Evolutionary conservation across 2,888 invertebrate genomes (phyloP).

Genomic region (Megastigmus dorsalis): DNA sequence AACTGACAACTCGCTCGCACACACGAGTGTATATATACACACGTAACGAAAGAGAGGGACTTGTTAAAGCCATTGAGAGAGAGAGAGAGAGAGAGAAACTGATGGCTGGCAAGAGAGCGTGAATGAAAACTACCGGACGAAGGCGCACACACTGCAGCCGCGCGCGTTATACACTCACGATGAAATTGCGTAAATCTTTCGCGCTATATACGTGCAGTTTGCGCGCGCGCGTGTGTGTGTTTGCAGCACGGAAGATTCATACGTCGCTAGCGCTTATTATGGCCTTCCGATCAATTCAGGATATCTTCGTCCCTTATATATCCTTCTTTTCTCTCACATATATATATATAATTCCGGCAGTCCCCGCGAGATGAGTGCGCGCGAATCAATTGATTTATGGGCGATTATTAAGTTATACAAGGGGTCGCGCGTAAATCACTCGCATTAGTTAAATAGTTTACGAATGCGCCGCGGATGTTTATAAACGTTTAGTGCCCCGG

Average conservation of each 20-base stretch:
- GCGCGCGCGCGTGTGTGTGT: not conserved
- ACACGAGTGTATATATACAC: not conserved
- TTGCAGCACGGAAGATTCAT: too few relatives aligned
- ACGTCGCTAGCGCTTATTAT: too few relatives aligned
- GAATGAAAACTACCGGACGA: conserved; percentile 32
- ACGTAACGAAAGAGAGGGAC: not conserved
- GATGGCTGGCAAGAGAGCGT: too few relatives aligned
- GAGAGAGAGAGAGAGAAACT: too few relatives aligned
- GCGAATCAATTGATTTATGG: conserved; percentile 40
- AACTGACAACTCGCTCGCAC: conserved; percentile 1
- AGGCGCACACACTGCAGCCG: too few relatives aligned
- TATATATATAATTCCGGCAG: too few relatives aligned
- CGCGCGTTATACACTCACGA: conserved; percentile 9
- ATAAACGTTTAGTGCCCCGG: too few relatives aligned
- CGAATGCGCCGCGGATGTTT: not conserved
- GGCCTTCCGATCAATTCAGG: conserved; percentile 25
- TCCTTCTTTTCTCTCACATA: not conserved
- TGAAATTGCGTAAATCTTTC: conserved; percentile 37
- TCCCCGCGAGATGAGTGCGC: conserved; percentile 22
- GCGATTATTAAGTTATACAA: conserved; percentile 32
- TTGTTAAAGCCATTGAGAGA: conserved; percentile 32
- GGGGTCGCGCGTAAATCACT: conserved; percentile 22
- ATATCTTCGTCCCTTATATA: not conserved
- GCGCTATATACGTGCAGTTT: not conserved
- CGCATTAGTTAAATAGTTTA: conserved; percentile 36